phyloP scores from a whole-genome alignment of 2,888 invertebrate genomes.

The Eugnorisma glareosa region DNA sequence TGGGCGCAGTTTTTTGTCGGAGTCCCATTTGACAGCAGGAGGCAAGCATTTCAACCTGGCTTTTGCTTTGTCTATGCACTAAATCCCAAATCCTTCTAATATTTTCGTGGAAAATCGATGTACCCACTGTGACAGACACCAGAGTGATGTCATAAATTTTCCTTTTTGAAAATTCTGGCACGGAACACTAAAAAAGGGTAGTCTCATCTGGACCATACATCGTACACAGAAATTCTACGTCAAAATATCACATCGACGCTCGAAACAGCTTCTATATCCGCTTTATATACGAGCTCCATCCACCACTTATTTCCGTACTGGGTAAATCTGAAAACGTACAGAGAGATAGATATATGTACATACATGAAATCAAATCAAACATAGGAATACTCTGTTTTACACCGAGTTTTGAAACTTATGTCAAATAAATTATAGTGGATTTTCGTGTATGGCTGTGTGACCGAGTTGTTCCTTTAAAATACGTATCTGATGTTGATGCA shows the following conservation, averaged over 20 bases:
- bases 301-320: conserved; percentile 33
- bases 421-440: neutral
- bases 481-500: too few relatives aligned
- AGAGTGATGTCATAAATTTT: conserved; percentile 35
- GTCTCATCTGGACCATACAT: conserved; percentile 33
- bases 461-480: too few relatives aligned
- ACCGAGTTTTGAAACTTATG: conserved; percentile 41
- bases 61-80: neutral
- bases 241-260: conserved; percentile 34
- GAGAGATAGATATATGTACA: neutral
- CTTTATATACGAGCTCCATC: conserved; percentile 23
- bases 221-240: conserved; percentile 29
- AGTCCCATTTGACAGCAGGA: neutral
- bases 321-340: conserved; percentile 29
- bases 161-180: conserved; percentile 37
- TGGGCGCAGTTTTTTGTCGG: neutral
- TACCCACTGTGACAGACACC: conserved; percentile 17
- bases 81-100: conserved; percentile 2
- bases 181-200: conserved; percentile 47
- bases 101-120: conserved; percentile 2
- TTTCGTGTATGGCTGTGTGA: too few relatives aligned
- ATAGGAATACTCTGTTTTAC: conserved; percentile 5
- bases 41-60: neutral
- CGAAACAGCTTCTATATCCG: conserved; percentile 27
- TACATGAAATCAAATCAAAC: conserved; percentile 16